These are phyloP conservation scores for Cetonia aurata DNA, from an alignment of 2,888 invertebrate species.

Conservation along the genomic window DNA sequence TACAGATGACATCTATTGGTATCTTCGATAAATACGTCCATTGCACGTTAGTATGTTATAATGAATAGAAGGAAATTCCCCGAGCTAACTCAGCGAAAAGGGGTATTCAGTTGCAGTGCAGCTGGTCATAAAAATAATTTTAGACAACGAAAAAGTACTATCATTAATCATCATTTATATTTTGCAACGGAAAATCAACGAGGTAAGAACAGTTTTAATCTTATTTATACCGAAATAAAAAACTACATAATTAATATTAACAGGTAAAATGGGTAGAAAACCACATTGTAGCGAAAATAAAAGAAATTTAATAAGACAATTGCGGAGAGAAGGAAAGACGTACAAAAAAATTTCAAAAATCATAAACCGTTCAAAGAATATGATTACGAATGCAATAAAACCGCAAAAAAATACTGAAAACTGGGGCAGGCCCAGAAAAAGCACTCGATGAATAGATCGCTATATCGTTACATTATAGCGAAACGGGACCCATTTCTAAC, in stretches of 20 bases:
- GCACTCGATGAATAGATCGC: slow-evolving; percentile 11
- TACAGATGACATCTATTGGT: slow-evolving; percentile 8
- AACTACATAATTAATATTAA: background rate
- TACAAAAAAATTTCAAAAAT: slow-evolving; percentile 17
- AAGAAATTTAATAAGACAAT: slow-evolving; percentile 18
- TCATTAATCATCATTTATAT: background rate
- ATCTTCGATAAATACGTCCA: slow-evolving; percentile 9
- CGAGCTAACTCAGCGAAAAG: background rate
- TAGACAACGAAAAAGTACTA: slow-evolving; percentile 1
- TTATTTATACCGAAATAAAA: slow-evolving; percentile 3
- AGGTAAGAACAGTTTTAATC: slow-evolving; percentile 7
- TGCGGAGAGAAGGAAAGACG: slow-evolving; percentile 10
- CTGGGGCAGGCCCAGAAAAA: slow-evolving; percentile 12
- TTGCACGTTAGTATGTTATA: slow-evolving; percentile 15
- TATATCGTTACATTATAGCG: slow-evolving; percentile 1
- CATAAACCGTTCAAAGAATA: slow-evolving; percentile 1
- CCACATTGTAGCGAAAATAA: slow-evolving; percentile 6
- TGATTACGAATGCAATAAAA: slow-evolving; percentile 7
- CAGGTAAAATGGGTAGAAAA: slow-evolving; percentile 1
- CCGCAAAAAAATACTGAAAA: slow-evolving; percentile 12
- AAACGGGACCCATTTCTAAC: slow-evolving; percentile 13
- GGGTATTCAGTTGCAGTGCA: slow-evolving; percentile 9
- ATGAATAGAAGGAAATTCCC: background rate
- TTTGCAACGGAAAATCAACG: background rate
- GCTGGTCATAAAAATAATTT: slow-evolving; percentile 9